Conservation (phyloP, 92 coral and sea anemone genomes). For the Desmophyllum pertusum region DNA sequence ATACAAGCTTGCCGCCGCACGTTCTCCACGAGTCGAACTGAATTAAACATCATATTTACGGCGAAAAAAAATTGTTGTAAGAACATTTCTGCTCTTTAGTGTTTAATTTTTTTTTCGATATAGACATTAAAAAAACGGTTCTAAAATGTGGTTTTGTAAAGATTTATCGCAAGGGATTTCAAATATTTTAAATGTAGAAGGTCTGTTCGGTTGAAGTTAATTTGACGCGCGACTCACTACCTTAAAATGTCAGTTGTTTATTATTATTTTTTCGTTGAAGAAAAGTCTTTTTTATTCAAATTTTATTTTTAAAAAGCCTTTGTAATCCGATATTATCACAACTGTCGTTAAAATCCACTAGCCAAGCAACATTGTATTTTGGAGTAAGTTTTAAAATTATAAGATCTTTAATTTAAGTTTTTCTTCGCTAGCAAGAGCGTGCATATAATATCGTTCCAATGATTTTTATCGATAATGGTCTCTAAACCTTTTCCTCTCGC, state of each 20-base stretch:
- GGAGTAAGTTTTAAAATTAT: background rate
- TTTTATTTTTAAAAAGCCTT: slow-evolving; percentile 7
- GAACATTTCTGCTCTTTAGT: background rate
- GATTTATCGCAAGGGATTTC: background rate
- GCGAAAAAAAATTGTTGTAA: background rate
- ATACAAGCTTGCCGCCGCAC: background rate
- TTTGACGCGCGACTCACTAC: background rate
- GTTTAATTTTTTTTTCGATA: background rate
- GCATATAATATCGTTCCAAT: background rate
- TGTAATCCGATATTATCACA: slow-evolving; percentile 24
- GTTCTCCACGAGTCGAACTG: background rate
- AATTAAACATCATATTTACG: background rate
- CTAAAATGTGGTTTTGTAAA: slow-evolving; percentile 6
- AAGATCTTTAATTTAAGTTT: background rate
- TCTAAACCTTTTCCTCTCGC: background rate
- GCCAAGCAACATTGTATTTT: background rate
- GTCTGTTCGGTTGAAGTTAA: background rate
- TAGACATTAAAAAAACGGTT: background rate
- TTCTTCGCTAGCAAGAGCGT: background rate
- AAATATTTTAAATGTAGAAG: background rate
- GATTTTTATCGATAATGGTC: background rate
- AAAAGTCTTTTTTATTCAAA: background rate
- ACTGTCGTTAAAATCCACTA: background rate
- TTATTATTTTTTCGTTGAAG: background rate
- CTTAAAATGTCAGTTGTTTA: background rate